Evolutionary conservation across 2,113 vertebrate genomes (phyloP).

Genomic region (Camelus dromedarius): DNA sequence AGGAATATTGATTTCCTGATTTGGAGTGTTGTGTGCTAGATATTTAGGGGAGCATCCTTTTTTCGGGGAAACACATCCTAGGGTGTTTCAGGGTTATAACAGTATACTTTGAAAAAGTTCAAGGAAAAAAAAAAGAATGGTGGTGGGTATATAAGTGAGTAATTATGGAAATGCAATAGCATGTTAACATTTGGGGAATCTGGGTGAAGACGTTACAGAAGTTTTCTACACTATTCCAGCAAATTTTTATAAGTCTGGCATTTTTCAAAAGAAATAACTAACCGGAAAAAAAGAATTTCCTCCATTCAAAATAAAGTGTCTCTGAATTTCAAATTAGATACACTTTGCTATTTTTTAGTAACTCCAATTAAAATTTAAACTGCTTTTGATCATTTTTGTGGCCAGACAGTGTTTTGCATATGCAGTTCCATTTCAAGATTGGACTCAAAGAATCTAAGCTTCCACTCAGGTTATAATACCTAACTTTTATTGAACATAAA

Average conservation of each 20-base stretch:
- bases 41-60: background rate
- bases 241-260: slow-evolving; percentile 28
- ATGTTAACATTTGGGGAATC: background rate
- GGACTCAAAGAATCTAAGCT: background rate
- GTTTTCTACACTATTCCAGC: background rate
- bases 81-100: background rate
- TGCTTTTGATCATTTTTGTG: slow-evolving; percentile 41
- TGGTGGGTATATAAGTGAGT: background rate
- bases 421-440: background rate
- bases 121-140: background rate
- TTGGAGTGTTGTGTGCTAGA: background rate
- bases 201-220: background rate
- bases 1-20: background rate
- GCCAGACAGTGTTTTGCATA: background rate
- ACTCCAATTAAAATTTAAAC: slow-evolving; percentile 24
- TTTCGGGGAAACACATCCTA: background rate
- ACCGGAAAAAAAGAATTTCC: background rate
- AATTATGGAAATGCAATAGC: background rate
- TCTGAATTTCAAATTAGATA: background rate
- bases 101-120: background rate
- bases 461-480: slow-evolving; percentile 14
- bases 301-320: background rate
- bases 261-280: slow-evolving; percentile 20
- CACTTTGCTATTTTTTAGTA: background rate
- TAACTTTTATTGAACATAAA: background rate